Percentiles rank a stretch among this genome's conserved stretches.
phyloP scores from a whole-genome alignment of 2,888 invertebrate species.

The Lycaena phlaeas region DNA sequence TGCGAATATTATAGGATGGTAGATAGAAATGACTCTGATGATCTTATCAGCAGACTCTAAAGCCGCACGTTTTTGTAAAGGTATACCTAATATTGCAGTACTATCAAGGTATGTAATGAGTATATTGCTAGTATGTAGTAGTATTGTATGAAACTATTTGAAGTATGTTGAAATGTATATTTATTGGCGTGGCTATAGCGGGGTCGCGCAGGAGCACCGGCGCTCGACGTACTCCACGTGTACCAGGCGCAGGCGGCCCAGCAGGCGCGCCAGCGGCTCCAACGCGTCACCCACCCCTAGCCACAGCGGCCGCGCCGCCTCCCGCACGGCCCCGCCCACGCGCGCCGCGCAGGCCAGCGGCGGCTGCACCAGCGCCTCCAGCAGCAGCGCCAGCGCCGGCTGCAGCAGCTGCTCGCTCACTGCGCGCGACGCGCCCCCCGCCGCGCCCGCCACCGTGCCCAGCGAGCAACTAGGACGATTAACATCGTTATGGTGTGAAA shows the following conservation, averaged over 20 bases:
- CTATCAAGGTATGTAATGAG: too few species aligned
- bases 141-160: too few species aligned
- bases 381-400: constrained; percentile 77
- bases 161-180: too few species aligned
- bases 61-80: too few species aligned
- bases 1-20: too few species aligned
- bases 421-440: constrained; percentile 28
- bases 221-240: constrained; percentile 18
- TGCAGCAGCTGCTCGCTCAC: constrained; percentile 78
- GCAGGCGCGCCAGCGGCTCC: constrained; percentile 32
- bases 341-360: constrained; percentile 77
- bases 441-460: constrained; percentile 27
- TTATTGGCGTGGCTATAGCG: neutral
- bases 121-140: too few species aligned
- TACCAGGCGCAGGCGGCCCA: constrained; percentile 31
- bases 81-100: too few species aligned
- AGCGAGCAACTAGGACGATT: constrained; percentile 26
- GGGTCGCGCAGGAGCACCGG: neutral
- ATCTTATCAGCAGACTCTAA: too few species aligned
- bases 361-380: constrained; percentile 80
- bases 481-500: too few species aligned
- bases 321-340: constrained; percentile 73
- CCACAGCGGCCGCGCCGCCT: constrained; percentile 55
- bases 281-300: constrained; percentile 26
- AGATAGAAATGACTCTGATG: too few species aligned